Percentiles rank a stretch among this genome's conserved stretches.
These are phyloP conservation scores for Physeter macrocephalus DNA, from an alignment of 2,113 vertebrate species.

Conservation along the genomic window DNA sequence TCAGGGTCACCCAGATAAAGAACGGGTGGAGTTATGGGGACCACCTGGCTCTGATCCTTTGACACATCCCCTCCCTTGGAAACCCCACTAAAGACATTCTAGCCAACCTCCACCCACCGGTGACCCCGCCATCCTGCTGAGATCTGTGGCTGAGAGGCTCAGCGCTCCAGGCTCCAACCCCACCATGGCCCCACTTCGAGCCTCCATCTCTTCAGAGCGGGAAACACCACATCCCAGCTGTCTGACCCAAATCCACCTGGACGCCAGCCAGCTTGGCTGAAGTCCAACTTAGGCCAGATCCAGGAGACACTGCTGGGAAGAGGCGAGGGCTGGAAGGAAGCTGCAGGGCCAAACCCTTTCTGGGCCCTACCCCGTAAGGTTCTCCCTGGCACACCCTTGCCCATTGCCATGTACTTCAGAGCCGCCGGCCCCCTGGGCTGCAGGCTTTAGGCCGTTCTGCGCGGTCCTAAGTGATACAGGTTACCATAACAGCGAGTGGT, in stretches of 20 bases:
- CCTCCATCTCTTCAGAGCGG: conserved; percentile 53
- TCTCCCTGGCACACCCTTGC: background rate
- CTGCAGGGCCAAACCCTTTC: background rate
- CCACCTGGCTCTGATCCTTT: background rate
- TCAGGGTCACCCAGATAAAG: background rate
- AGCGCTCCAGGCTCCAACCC: background rate
- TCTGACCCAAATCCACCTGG: conserved; percentile 73
- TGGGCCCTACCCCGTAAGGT: background rate
- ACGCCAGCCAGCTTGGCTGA: conserved; percentile 59
- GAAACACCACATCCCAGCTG: conserved; percentile 71
- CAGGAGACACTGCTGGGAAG: conserved; percentile 67
- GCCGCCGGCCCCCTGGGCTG: background rate
- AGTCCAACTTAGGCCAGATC: conserved; percentile 51
- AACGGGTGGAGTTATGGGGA: background rate
- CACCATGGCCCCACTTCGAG: background rate
- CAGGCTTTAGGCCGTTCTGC: background rate
- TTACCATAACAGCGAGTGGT: conserved; percentile 3
- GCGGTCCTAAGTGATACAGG: background rate
- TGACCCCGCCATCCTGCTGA: background rate
- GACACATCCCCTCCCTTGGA: background rate
- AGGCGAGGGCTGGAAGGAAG: conserved; percentile 52
- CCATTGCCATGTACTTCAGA: background rate
- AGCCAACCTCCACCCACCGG: background rate
- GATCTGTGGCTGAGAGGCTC: background rate
- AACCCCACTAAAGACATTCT: background rate